These are phyloP conservation scores for Cloeon dipterum DNA, from an alignment of 2,888 invertebrate species.

Conservation along the genomic window DNA sequence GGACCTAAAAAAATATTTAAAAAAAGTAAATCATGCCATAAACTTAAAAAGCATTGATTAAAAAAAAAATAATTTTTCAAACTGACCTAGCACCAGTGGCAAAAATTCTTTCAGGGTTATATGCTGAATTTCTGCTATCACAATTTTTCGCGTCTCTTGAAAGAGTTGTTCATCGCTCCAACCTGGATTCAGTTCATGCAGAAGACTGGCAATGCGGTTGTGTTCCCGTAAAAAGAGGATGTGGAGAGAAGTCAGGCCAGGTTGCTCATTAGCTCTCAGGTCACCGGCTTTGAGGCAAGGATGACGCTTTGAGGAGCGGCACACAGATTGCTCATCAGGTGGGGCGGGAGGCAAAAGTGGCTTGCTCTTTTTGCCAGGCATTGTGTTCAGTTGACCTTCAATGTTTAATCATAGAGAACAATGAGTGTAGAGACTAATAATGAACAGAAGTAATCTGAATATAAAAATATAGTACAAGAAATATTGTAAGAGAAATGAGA, in stretches of 20 bases:
- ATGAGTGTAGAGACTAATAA: no score
- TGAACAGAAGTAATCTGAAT: no score
- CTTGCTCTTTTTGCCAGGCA: neutral
- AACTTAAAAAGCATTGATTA: no score
- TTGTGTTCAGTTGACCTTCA: neutral
- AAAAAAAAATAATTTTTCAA: no score
- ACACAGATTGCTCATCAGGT: neutral
- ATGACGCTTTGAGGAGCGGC: neutral
- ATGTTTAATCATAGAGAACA: no score
- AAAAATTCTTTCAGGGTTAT: constrained; percentile 66
- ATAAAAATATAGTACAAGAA: no score
- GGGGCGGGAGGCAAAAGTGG: neutral
- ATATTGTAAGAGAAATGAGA: no score
- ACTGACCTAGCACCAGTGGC: constrained; percentile 57
- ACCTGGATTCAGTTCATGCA: constrained; percentile 51
- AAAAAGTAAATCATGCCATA: neutral
- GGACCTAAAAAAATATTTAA: constrained; percentile 22
- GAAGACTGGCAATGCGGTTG: constrained; percentile 45
- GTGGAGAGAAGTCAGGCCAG: constrained; percentile 43
- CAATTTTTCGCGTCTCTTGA: constrained; percentile 61
- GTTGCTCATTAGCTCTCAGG: constrained; percentile 55
- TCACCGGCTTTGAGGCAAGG: constrained; percentile 60
- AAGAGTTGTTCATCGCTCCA: constrained; percentile 78
- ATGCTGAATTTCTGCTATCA: constrained; percentile 62
- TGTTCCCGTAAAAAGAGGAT: constrained; percentile 53